These are phyloP conservation scores for Archilochus colubris DNA, from an alignment of 2,113 vertebrate genomes.

Conservation along the genomic window DNA sequence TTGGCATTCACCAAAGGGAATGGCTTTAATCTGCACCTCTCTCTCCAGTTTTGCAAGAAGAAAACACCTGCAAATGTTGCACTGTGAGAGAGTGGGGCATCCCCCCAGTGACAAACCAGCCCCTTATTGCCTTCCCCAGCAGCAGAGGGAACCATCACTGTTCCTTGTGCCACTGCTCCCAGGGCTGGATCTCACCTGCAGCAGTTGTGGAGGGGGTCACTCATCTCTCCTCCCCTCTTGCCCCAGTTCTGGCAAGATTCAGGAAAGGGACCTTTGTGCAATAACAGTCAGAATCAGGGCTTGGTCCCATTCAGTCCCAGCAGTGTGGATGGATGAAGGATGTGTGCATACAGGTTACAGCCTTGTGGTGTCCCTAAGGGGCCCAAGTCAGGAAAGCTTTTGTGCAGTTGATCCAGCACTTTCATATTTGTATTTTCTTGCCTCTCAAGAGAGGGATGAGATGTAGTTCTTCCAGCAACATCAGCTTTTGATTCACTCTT, in stretches of 20 bases:
- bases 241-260: not conserved
- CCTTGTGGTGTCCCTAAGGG: not conserved
- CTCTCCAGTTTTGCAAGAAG: not conserved
- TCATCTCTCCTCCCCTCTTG: not conserved
- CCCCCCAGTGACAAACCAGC: not conserved
- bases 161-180: not conserved
- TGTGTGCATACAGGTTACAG: not conserved
- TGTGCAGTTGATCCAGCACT: not conserved
- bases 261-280: conserved; percentile 42
- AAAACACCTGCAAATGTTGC: not conserved
- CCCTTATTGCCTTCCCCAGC: not conserved
- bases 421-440: not conserved
- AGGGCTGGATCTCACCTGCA: not conserved
- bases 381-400: not conserved
- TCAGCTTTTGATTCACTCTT: not conserved
- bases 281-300: conserved; percentile 20
- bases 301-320: not conserved
- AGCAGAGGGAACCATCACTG: not conserved
- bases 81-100: not conserved
- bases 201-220: not conserved
- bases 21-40: not conserved
- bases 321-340: not conserved
- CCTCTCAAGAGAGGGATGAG: not conserved
- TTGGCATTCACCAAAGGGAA: not conserved
- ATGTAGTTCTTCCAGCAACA: not conserved